These are phyloP conservation scores for Psylliodes chrysocephalus DNA, from an alignment of 2,888 invertebrate species.

Conservation along the genomic window DNA sequence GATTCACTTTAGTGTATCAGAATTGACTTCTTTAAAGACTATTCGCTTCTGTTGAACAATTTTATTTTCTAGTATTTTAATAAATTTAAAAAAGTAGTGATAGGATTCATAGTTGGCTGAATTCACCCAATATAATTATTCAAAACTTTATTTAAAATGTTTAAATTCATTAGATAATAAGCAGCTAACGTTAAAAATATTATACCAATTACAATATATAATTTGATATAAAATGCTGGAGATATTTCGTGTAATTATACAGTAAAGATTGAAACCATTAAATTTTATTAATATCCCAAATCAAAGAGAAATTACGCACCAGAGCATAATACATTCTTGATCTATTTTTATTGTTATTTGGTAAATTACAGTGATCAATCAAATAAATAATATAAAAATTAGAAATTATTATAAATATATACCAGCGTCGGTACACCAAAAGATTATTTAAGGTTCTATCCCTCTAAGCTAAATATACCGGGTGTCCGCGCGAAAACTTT, in stretches of 20 bases:
- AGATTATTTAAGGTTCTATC: neutral
- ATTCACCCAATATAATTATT: too few species aligned
- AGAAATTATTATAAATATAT: too few species aligned
- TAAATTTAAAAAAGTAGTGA: too few species aligned
- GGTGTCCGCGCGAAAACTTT: too few species aligned
- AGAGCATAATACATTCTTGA: slow-evolving; percentile 37
- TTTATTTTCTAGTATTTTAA: too few species aligned
- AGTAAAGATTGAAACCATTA: slow-evolving; percentile 25
- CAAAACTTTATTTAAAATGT: too few species aligned
- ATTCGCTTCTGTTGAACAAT: too few species aligned
- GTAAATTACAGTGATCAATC: slow-evolving; percentile 35
- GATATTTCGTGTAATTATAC: slow-evolving; percentile 13
- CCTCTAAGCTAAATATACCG: too few species aligned
- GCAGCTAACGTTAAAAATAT: neutral
- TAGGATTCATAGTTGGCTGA: too few species aligned
- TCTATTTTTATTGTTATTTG: slow-evolving; percentile 36
- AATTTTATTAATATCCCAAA: slow-evolving; percentile 34
- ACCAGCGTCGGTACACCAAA: too few species aligned
- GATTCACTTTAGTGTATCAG: too few species aligned
- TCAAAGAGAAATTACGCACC: slow-evolving; percentile 39
- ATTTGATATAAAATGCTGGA: neutral
- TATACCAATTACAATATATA: neutral
- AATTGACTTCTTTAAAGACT: too few species aligned
- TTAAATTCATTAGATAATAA: neutral
- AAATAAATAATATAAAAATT: slow-evolving; percentile 24